Base-by-base conservation (phyloP, 92 coral and sea anemone species). In the Parazoanthus atlanticus region DNA sequence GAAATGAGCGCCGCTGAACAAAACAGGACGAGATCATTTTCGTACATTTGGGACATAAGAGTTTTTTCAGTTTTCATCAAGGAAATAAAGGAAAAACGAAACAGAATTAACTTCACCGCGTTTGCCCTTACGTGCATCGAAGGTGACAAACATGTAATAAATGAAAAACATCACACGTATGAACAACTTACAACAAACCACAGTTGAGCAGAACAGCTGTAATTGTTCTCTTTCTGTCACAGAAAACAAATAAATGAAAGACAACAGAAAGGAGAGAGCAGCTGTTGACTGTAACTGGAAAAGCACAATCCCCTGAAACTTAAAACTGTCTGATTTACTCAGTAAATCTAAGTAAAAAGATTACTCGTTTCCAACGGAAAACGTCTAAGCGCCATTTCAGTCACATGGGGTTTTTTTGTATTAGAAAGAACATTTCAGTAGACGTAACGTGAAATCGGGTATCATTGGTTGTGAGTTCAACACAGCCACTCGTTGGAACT, bases 191-290 rank as follows among this genome's bases (percentile, higher is more conserved):
- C 79, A 75, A n/a, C 43, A 75, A 74, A 36, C 79, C 79, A 75
- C 79, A 36, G 79, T 75, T 75, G 28, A 32, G 46, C n/a, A 36
- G 79, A 75, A 36, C 79, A 75, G 79, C 79, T 75, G 79, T 75
- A 75, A 36, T 75, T 36, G 26, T 75, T 75, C 13, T 75, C 26
- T 36, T 36, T 9, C 28, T 36, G 79, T 75, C 28, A 32, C 52
- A 75, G 31, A 75, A 34, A 19, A 33, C 43, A 75, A 75, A 75
- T 75, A 75, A 75, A 75, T 21, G 52, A 75, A 75, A 75, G 49
- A 36, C 34, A 75, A 36, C 79, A 75, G 79, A 61, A 36, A 75
- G 52, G 16, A 17, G 43, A 75, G 26, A 9, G 47, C 47, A 32
- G 78, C 41, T 38, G 78, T 74, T 11, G 41, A 36, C 5, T 75